Percentiles rank a stretch among this genome's conserved stretches.
These are phyloP conservation scores for Lasioglossum calceatum DNA, from an alignment of 2,888 invertebrate species.

Conservation along the genomic window DNA sequence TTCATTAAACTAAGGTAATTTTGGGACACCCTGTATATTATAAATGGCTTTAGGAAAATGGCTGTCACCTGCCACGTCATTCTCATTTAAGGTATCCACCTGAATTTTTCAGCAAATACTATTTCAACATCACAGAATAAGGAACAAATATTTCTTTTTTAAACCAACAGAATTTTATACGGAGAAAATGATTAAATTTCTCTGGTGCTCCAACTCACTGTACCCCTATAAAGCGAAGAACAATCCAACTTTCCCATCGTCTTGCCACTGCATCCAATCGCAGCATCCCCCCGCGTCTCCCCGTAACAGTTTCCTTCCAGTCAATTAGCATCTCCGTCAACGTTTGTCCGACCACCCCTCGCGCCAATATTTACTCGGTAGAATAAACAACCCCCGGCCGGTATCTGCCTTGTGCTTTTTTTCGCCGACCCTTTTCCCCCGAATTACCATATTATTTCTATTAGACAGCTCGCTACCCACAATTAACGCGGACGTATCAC, in stretches of 20 bases:
- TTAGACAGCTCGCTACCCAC: slow-evolving; percentile 83
- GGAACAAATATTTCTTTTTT: background rate
- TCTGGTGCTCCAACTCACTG: background rate
- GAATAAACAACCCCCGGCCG: slow-evolving; percentile 66
- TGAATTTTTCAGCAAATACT: no score
- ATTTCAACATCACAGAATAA: no score
- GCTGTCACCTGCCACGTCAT: no score
- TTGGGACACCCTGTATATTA: no score
- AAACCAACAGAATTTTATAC: background rate
- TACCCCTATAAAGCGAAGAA: background rate
- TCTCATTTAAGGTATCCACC: no score
- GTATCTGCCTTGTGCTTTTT: slow-evolving; percentile 41
- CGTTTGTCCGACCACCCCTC: slow-evolving; percentile 54
- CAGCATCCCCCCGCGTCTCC: slow-evolving; percentile 27
- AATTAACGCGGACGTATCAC: slow-evolving; percentile 81
- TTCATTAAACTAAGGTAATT: no score
- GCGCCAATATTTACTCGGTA: slow-evolving; percentile 71
- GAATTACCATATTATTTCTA: slow-evolving; percentile 83
- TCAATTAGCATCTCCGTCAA: slow-evolving; percentile 71
- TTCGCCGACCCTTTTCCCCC: slow-evolving; percentile 52
- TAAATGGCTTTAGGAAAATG: no score
- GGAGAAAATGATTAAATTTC: background rate
- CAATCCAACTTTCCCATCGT: slow-evolving; percentile 18
- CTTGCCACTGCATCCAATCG: background rate
- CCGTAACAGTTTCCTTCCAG: slow-evolving; percentile 65